Percentiles rank a stretch among this genome's conserved stretches.
phyloP scores from a whole-genome alignment of 2,113 vertebrate genomes.

The Anthoscopus minutus region DNA sequence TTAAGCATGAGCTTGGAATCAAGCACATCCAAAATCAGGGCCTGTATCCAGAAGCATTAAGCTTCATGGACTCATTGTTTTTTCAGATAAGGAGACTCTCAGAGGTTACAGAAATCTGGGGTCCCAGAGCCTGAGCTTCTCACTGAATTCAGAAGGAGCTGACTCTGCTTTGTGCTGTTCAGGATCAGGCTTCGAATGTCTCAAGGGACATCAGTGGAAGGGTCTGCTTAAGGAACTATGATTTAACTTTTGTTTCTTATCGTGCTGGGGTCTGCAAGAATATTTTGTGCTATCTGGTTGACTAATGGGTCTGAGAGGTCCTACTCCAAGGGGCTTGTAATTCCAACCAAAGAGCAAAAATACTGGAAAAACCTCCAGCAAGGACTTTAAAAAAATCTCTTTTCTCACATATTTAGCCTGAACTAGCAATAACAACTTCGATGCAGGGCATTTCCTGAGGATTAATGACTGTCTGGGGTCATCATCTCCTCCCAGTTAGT shows the following conservation, averaged over 20 bases:
- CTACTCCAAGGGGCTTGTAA: background rate
- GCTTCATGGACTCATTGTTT: accelerated
- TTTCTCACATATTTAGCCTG: constrained; percentile 57
- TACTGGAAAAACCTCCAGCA: background rate
- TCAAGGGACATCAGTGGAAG: background rate
- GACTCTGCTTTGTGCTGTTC: background rate
- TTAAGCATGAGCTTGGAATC: background rate
- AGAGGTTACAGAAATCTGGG: background rate
- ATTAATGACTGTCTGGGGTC: constrained; percentile 77
- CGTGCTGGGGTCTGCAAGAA: background rate
- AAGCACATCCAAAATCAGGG: background rate
- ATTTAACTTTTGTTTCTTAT: background rate
- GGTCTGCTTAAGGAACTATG: background rate
- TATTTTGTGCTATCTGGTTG: background rate
- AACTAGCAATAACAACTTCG: constrained; percentile 69
- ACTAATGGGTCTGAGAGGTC: background rate
- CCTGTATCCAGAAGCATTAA: background rate
- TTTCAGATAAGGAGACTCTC: background rate
- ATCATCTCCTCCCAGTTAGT: constrained; percentile 73
- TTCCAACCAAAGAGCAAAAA: constrained; percentile 7
- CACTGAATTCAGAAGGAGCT: background rate
- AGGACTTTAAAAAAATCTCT: background rate
- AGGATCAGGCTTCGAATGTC: background rate
- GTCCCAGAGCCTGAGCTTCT: background rate
- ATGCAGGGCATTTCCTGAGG: constrained; percentile 74